Base-by-base conservation (phyloP, 2,888 invertebrate genomes). In the Hydroisotoma schaefferi region DNA sequence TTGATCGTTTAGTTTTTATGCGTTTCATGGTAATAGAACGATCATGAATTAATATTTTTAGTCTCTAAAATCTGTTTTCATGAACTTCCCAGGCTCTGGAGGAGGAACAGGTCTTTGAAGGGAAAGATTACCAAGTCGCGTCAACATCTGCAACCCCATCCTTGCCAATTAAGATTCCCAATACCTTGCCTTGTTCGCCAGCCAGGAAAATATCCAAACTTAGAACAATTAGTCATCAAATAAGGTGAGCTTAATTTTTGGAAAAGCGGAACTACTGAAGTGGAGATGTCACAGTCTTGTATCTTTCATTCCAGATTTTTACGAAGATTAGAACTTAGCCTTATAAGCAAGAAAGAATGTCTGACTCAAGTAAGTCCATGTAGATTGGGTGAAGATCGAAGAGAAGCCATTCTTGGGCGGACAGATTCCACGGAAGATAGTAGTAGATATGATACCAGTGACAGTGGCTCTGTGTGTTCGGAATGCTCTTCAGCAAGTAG, bases 181-280 rank as follows among this genome's bases (percentile, higher is more conserved):
- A n/a, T n/a, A n/a, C n/a, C n/a, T n/a, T n/a, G n/a, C 33, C 49
- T 51, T 61, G 61, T 48, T 81, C 81, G 75, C 81, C 82, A 54
- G 76, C 78, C 47, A 78, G 79, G 72, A 87, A 87, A 80, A 80
- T 87, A 61, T 85, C 83, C 77, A 83, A 85, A 70, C 77, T 87
- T 73, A 80, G 84, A 72, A 85, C 87, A 26, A 87, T 87, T 72
- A 85, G 87, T 73, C 85, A 87, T 77, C 87, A 87, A 78, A 87
- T 87, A 76, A 84, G 87, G 87, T 87, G 77, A 74, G 57, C 60
- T 40, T 15, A 33, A 8, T 6, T 43, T 43, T 43, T 43, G 12
- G 23, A 47, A 10, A 4, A 51, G 29, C 25, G 27, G n/a, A 29
- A 26, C 10, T 33, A 23, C 22, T 15, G 4, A 48, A 48, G 37